Conservation (phyloP, 2,113 vertebrate species). For the Oryzias celebensis region DNA sequence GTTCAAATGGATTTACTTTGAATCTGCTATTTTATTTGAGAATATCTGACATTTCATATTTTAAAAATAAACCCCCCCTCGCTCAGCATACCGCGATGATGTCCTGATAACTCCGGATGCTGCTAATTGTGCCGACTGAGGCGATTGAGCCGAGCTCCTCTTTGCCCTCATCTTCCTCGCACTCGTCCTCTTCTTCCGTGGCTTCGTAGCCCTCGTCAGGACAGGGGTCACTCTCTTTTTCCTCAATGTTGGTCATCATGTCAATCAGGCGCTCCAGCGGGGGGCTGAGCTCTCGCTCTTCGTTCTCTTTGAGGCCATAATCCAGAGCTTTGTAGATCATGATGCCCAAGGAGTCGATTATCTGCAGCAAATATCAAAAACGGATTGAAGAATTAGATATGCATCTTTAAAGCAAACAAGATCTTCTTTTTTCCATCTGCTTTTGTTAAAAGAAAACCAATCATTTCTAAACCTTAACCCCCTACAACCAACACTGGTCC, state of each 20-base stretch:
- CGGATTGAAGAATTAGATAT: conserved; percentile 11
- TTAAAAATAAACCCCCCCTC: neutral
- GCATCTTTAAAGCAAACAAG: too few species aligned
- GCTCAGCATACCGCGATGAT: conserved; percentile 82
- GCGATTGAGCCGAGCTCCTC: conserved; percentile 26
- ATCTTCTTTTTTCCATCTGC: too few species aligned
- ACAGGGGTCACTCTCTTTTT: conserved; percentile 78
- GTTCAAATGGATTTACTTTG: too few species aligned
- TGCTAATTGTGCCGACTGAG: conserved; percentile 36
- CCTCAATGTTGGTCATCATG: conserved; percentile 87
- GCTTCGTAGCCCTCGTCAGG: conserved; percentile 95
- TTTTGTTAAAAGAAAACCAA: too few species aligned
- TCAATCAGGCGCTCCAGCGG: conserved; percentile 93
- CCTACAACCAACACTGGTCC: too few species aligned
- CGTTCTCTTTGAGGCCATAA: conserved; percentile 93
- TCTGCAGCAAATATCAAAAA: conserved; percentile 61
- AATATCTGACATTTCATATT: too few species aligned
- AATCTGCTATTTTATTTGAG: too few species aligned
- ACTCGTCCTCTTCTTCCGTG: conserved; percentile 86
- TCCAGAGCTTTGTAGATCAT: conserved; percentile 99
- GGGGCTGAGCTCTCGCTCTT: conserved; percentile 93
- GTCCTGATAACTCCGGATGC: conserved; percentile 82
- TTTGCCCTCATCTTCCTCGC: conserved; percentile 76
- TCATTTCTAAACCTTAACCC: too few species aligned
- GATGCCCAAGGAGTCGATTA: conserved; percentile 94